Evolutionary conservation across 92 coral and sea anemone genomes (phyloP).

Genomic region (Palythoa heliodiscus): DNA sequence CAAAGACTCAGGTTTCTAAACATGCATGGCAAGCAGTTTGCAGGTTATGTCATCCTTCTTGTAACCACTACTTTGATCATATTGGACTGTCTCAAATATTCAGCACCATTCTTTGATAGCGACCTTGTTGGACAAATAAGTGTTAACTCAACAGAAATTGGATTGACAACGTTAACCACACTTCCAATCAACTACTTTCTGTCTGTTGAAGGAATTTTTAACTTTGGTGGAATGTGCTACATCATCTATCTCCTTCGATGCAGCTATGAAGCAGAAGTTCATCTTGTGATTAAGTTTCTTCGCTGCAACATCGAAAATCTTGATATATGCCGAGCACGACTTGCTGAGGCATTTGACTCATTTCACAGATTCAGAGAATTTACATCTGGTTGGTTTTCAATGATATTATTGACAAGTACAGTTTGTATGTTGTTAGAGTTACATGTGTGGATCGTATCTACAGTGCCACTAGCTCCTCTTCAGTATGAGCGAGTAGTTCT

Average conservation of each 20-base stretch:
- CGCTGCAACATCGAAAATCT: constrained; percentile 62
- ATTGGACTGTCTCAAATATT: constrained; percentile 56
- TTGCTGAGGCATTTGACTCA: constrained; percentile 85
- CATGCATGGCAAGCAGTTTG: constrained; percentile 69
- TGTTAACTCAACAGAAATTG: constrained; percentile 47
- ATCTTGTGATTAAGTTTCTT: constrained; percentile 69
- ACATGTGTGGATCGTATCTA: constrained; percentile 72
- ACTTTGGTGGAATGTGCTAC: constrained; percentile 80
- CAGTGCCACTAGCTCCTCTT: constrained; percentile 59
- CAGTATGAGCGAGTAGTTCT: constrained; percentile 73
- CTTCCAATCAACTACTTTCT: constrained; percentile 64
- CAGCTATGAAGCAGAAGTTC: constrained; percentile 87
- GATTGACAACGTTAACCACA: constrained; percentile 30
- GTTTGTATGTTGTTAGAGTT: constrained; percentile 77
- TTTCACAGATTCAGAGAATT: constrained; percentile 84
- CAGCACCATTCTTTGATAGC: constrained; percentile 73
- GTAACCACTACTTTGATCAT: constrained; percentile 47
- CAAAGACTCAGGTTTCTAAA: constrained; percentile 70
- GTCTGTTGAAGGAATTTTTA: constrained; percentile 75
- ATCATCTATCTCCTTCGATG: constrained; percentile 84
- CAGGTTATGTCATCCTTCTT: constrained; percentile 63
- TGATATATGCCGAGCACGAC: constrained; percentile 82
- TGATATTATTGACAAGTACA: constrained; percentile 71
- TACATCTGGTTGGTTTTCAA: constrained; percentile 86
- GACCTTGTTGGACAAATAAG: constrained; percentile 57